These are phyloP conservation scores for Podiceps cristatus DNA, from an alignment of 2,113 vertebrate species.

Conservation along the genomic window DNA sequence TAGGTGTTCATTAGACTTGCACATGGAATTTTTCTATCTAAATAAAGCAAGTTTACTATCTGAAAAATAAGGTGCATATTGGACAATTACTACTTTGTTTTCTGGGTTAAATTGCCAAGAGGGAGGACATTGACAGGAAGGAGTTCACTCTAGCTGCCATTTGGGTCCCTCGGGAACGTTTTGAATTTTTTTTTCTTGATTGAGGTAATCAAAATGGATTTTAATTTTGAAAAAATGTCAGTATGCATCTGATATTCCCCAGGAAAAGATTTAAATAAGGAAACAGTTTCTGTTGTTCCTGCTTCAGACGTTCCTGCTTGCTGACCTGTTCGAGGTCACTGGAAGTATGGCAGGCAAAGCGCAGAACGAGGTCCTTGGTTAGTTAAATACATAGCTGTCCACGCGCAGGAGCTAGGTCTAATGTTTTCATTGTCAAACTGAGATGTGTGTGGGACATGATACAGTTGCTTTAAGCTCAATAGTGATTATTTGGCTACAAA, in stretches of 20 bases:
- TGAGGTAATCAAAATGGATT: background rate
- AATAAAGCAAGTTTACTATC: background rate
- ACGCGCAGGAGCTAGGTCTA: background rate
- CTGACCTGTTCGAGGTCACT: background rate
- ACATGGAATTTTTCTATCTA: background rate
- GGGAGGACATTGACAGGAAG: background rate
- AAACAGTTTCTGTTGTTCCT: background rate
- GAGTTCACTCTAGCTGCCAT: background rate
- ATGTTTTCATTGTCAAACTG: background rate
- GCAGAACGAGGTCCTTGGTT: background rate
- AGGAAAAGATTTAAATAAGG: background rate
- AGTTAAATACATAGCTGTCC: background rate
- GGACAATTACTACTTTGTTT: background rate
- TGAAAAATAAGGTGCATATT: background rate
- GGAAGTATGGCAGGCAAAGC: background rate
- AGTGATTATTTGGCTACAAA: background rate
- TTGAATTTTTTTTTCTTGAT: background rate
- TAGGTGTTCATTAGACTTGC: background rate
- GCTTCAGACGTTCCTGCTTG: background rate
- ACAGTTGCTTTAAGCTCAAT: background rate
- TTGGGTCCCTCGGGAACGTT: rapidly evolving
- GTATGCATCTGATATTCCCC: background rate
- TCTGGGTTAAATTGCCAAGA: background rate
- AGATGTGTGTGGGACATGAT: background rate
- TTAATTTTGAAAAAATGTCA: background rate